A percentile compares a stretch with the other conserved stretches of the same genome.
These are phyloP conservation scores for Cyclina sinensis DNA, from an alignment of 1,140 invertebrate genomes.

Conservation along the genomic window DNA sequence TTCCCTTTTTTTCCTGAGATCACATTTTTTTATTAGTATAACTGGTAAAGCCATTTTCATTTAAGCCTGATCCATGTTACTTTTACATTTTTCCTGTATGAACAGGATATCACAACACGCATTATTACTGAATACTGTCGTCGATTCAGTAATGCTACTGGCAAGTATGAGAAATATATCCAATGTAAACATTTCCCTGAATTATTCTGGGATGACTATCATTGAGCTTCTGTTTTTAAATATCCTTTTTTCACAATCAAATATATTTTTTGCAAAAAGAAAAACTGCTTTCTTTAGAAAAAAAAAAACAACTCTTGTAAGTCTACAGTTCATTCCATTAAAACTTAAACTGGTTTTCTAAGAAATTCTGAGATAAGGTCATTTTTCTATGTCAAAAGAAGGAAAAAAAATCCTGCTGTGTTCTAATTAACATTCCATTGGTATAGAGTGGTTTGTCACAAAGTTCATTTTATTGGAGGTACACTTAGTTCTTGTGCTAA, in stretches of 20 bases:
- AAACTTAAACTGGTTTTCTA: not conserved
- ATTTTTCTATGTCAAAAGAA: not conserved
- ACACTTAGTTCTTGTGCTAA: constrained; percentile 46
- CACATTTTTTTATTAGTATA: not conserved
- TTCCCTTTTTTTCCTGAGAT: constrained; percentile 34
- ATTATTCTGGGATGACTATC: not conserved
- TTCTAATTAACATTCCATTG: constrained; percentile 73
- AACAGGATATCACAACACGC: constrained; percentile 30
- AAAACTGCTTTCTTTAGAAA: too few species aligned
- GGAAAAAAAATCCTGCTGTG: too few species aligned
- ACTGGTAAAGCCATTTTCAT: not conserved
- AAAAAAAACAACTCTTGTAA: too few species aligned
- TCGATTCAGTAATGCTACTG: constrained; percentile 25
- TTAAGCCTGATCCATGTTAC: not conserved
- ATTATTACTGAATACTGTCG: constrained; percentile 21
- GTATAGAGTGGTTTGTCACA: constrained; percentile 64
- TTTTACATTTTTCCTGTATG: not conserved
- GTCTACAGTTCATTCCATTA: not conserved
- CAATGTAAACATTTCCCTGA: constrained; percentile 11
- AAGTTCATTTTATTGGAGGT: constrained; percentile 54
- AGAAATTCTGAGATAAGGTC: not conserved
- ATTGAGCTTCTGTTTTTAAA: not conserved
- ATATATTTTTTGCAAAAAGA: too few species aligned
- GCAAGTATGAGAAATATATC: constrained; percentile 1
- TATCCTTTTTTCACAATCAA: too few species aligned